phyloP scores from a whole-genome alignment of 2,113 vertebrate species.

The Trochalopteron elliotii region DNA sequence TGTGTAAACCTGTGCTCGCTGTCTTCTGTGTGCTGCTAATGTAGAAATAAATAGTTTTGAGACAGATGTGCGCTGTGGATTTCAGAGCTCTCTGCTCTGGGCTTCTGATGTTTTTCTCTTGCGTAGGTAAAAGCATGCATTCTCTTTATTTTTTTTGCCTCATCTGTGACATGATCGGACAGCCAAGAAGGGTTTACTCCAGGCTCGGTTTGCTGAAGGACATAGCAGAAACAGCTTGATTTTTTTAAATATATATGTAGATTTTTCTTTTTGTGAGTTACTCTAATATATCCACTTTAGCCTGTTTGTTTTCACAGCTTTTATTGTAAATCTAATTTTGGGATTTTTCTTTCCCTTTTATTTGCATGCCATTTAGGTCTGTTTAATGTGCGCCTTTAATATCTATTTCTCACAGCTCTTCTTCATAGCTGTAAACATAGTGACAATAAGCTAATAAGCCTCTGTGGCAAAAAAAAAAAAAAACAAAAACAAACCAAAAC shows the following conservation, averaged over 20 bases:
- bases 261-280: not conserved
- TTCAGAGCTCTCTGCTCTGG: not conserved
- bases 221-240: not conserved
- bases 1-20: not conserved
- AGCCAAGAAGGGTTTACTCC: not conserved
- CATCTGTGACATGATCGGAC: not conserved
- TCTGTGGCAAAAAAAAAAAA: not conserved
- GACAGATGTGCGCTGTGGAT: not conserved
- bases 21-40: conserved; percentile 1
- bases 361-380: conserved; percentile 1
- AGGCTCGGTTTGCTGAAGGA: conserved; percentile 4
- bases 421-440: conserved; percentile 39
- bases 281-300: not conserved
- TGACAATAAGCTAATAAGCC: conserved; percentile 19
- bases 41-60: conserved; percentile 22
- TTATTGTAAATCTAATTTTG: conserved; percentile 12
- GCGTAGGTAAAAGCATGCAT: not conserved
- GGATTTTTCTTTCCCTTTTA: conserved; percentile 1
- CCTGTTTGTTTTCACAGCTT: conserved; percentile 6
- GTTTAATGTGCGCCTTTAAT: not conserved
- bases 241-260: not conserved
- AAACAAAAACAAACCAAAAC: too few species aligned
- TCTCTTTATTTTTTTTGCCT: not conserved
- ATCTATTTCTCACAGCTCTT: not conserved
- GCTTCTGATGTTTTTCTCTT: not conserved